Evolutionary conservation across 2,797 vertebrate species (phyloP).

Genomic region (Cossypha niveicapilla): DNA sequence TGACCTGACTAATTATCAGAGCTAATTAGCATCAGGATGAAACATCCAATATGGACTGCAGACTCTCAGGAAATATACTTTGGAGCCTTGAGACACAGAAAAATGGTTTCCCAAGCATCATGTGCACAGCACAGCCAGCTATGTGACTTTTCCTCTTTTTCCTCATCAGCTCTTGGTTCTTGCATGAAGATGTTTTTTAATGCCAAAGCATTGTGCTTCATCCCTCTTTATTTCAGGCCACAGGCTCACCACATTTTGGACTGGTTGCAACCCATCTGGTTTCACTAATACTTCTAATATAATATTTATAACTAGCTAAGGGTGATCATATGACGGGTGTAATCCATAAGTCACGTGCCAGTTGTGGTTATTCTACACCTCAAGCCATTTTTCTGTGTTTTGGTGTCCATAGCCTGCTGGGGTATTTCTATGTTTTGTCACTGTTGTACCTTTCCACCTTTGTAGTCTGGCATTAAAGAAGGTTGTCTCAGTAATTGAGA

Average conservation of each 20-base stretch:
- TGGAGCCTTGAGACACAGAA: not conserved
- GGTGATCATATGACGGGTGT: conserved; percentile 27
- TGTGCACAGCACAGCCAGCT: not conserved
- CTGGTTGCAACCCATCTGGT: conserved; percentile 59
- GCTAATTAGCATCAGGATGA: not conserved
- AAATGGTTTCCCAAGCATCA: not conserved
- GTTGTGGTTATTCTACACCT: not conserved
- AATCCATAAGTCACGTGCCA: conserved; percentile 47
- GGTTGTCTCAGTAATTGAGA: not conserved
- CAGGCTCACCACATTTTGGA: conserved; percentile 60
- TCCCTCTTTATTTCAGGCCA: conserved; percentile 44
- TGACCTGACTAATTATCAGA: not conserved
- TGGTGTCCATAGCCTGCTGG: not conserved
- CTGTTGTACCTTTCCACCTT: not conserved
- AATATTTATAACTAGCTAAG: conserved; percentile 56
- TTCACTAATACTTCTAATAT: conserved; percentile 59
- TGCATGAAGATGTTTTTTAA: conserved; percentile 26
- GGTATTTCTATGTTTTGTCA: not conserved
- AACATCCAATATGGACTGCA: not conserved
- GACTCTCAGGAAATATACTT: not conserved
- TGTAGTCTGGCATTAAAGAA: not conserved
- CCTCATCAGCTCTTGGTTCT: not conserved
- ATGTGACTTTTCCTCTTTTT: conserved; percentile 32
- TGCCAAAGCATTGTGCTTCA: conserved; percentile 64
- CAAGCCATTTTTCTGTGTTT: not conserved